Evolutionary conservation across 2,113 vertebrate genomes (phyloP), one percentile per base, ranked within the genome.

Genomic region (Chauna torquata): DNA sequence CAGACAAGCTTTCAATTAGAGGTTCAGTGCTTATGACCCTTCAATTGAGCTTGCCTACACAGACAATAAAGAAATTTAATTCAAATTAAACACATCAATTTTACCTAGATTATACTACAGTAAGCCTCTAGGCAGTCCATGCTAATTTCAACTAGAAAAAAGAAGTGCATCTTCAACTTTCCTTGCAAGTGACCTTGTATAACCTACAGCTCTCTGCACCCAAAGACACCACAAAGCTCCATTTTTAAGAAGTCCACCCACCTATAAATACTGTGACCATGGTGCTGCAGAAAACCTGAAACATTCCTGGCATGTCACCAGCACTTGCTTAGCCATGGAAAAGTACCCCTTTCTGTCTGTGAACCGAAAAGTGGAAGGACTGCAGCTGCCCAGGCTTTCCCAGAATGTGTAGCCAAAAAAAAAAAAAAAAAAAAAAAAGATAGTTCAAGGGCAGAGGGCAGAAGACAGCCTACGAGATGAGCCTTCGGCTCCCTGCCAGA

Each of bases 21-120:
- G 47, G 42, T 89, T 92, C 69, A 87, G 61, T 15, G 22, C 52
- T 92, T 55, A 47, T 24, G 74, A 89, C 69, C 68, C 59, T 90
- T 86, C 42, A 71, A 22, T 24, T 87, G 22, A 40, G 34, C 59
- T 81, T 76, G 47, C 38, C 32, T 87, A 76, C 17, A 71, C 25
- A 94, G 47, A 88, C n/a, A 95, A 89, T 75, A 66, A 66, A 38
- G 42, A 92, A 52, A 96, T 79, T 47, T 84, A 81, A 92, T 84
- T 96, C 71, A 42, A 94, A 75, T 64, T 70, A 89, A 93, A 82
- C 42, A 71, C 27, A 87, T 24, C 6, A 8, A 42, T 89, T 92
- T 91, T 52, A 76, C 77, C 65, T 44, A 61, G 47, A 65, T 89
- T 84, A 82, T 25, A 64, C 19, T 71, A 52, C 0, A 65, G 42